Conservation (phyloP, 35 echinoderm and acorn worm species). For the Heliocidaris erythrogramma region DNA sequence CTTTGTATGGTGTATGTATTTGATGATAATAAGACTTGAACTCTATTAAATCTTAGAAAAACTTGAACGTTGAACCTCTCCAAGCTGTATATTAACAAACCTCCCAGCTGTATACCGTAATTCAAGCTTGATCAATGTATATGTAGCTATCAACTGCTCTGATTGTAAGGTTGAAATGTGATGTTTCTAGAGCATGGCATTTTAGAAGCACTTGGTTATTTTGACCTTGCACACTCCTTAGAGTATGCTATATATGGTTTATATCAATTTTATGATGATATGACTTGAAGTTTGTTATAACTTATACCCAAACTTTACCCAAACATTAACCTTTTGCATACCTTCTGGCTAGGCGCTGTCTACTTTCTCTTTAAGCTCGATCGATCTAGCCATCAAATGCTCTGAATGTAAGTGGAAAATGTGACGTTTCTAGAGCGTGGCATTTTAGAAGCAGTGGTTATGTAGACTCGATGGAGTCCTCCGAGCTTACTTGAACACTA, state of each 20-base stretch:
- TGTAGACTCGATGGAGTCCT: background rate
- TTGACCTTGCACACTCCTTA: background rate
- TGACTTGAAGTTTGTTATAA: too few species aligned
- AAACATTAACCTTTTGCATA: too few species aligned
- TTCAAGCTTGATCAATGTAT: background rate
- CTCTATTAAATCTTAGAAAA: background rate
- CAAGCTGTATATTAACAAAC: too few species aligned
- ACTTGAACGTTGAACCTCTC: background rate
- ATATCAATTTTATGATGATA: too few species aligned
- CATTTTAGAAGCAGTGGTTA: background rate
- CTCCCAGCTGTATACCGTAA: background rate
- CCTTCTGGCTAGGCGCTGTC: too few species aligned
- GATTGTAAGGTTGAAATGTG: background rate
- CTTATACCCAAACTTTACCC: too few species aligned
- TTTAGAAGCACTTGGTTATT: background rate
- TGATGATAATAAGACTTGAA: too few species aligned
- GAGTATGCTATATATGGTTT: background rate
- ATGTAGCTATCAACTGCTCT: background rate
- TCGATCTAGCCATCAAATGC: background rate
- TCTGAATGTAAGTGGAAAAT: background rate
- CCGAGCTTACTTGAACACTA: background rate
- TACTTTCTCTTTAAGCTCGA: constrained; percentile 1
- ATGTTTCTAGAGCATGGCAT: background rate
- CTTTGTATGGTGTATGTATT: too few species aligned
- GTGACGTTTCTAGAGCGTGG: constrained; percentile 1